These are phyloP conservation scores for Tauraco hartlaubi DNA, from an alignment of 2,797 vertebrate genomes.

Conservation along the genomic window DNA sequence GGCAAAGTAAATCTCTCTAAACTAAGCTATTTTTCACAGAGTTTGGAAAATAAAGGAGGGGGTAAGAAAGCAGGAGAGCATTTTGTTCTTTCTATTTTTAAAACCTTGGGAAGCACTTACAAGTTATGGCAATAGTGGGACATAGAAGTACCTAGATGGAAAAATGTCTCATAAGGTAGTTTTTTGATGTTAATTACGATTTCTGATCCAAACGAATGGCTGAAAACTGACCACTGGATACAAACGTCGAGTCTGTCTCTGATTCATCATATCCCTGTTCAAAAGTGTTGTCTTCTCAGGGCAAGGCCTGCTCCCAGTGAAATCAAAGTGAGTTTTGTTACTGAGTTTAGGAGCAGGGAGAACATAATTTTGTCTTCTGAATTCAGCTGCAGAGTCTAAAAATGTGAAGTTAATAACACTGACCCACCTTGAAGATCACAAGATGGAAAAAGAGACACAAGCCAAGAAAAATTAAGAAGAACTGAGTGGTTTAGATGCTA, in stretches of 20 bases:
- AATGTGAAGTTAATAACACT: not conserved
- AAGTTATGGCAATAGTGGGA: not conserved
- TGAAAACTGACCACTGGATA: not conserved
- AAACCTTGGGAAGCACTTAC: conserved; percentile 45
- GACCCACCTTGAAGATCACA: not conserved
- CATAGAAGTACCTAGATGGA: conserved; percentile 1
- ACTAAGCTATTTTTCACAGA: conserved; percentile 33
- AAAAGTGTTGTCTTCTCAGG: not conserved
- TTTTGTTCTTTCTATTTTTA: conserved; percentile 70
- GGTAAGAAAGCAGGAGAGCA: not conserved
- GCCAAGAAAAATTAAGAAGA: conserved; percentile 12
- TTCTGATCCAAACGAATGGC: not conserved
- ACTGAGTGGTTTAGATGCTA: not conserved
- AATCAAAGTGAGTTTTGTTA: not conserved
- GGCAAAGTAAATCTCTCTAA: conserved; percentile 2
- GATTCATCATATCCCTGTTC: not conserved
- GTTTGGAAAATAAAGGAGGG: conserved; percentile 49
- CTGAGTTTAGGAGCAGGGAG: not conserved
- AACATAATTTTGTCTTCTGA: not conserved
- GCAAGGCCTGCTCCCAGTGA: not conserved
- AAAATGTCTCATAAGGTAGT: not conserved
- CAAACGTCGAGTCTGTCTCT: not conserved
- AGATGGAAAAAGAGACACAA: conserved; percentile 17
- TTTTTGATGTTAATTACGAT: not conserved
- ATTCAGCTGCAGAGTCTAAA: not conserved